A percentile compares a stretch with the other conserved stretches of the same genome.
phyloP scores from a whole-genome alignment of 2,113 vertebrate species.

The Oryzias woworae region DNA sequence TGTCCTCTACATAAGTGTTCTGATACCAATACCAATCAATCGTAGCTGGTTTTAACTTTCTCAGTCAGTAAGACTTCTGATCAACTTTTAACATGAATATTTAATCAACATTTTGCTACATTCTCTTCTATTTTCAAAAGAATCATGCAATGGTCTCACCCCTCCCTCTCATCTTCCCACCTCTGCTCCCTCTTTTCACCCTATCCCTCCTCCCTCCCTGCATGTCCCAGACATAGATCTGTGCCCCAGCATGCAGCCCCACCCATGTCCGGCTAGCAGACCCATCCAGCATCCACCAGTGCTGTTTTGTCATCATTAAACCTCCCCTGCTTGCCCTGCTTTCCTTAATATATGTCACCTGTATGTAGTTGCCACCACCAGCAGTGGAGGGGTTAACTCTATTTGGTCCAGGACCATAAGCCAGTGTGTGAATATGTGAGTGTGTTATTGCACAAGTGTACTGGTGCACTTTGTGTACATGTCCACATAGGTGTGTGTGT shows the following conservation, averaged over 20 bases:
- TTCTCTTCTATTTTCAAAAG: conserved; percentile 13
- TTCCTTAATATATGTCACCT: conserved; percentile 72
- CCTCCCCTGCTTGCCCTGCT: conserved; percentile 59
- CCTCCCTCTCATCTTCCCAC: conserved; percentile 21
- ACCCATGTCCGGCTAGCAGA: conserved; percentile 58
- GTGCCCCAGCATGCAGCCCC: conserved; percentile 38
- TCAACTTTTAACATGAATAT: background rate
- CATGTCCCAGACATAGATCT: conserved; percentile 44
- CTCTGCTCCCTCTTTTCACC: conserved; percentile 11
- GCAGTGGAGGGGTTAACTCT: conserved; percentile 76
- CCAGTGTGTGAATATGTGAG: conserved; percentile 35
- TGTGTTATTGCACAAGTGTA: conserved; percentile 35
- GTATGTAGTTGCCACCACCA: conserved; percentile 51
- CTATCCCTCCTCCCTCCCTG: conserved; percentile 21
- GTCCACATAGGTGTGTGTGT: conserved; percentile 53
- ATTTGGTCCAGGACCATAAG: conserved; percentile 67
- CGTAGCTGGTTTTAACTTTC: background rate
- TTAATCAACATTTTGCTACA: conserved; percentile 6
- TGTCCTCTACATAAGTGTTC: background rate
- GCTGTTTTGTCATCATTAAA: conserved; percentile 74
- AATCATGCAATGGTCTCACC: conserved; percentile 28
- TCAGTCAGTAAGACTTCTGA: background rate
- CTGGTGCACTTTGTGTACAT: conserved; percentile 53
- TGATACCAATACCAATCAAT: background rate
- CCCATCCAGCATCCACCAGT: conserved; percentile 48